A percentile compares a stretch with the other conserved stretches of the same genome.
Evolutionary conservation across 2,113 vertebrate species (phyloP).

Genomic region (Thunnus maccoyii): DNA sequence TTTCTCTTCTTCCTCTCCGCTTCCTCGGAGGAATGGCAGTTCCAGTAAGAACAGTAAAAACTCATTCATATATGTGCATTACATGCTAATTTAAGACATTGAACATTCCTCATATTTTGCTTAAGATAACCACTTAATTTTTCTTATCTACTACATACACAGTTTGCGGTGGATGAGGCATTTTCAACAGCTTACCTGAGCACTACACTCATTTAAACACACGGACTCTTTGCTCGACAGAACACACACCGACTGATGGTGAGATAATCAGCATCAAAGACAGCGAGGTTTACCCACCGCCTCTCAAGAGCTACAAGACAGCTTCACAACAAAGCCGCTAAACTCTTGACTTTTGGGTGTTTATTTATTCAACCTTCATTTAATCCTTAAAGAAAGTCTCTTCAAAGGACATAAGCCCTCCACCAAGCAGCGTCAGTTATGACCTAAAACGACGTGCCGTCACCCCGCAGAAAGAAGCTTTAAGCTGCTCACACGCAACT

Average conservation of each 20-base stretch:
- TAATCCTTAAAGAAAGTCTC: constrained; percentile 59
- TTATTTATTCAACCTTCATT: constrained; percentile 53
- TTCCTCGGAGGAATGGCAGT: background rate
- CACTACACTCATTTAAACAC: background rate
- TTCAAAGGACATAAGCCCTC: constrained; percentile 57
- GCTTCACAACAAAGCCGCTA: constrained; percentile 30
- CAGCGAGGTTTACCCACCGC: background rate
- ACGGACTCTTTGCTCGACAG: background rate
- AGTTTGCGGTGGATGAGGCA: constrained; percentile 15
- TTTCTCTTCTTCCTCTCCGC: background rate
- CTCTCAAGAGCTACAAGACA: constrained; percentile 9
- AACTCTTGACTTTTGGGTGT: constrained; percentile 60
- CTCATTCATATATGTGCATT: background rate
- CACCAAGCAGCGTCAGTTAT: constrained; percentile 20
- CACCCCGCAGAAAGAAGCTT: constrained; percentile 43
- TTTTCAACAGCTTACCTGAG: constrained; percentile 6
- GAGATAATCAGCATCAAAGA: constrained; percentile 17
- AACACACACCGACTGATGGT: constrained; percentile 7
- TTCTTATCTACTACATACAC: constrained; percentile 6
- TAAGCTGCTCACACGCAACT: constrained; percentile 42
- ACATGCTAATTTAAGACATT: constrained; percentile 7
- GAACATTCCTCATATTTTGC: background rate
- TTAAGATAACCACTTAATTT: background rate
- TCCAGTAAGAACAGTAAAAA: constrained; percentile 22
- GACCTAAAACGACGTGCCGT: constrained; percentile 47